Evolutionary conservation across 2,888 invertebrate genomes (phyloP).

Genomic region (Hoplodrina blanda): DNA sequence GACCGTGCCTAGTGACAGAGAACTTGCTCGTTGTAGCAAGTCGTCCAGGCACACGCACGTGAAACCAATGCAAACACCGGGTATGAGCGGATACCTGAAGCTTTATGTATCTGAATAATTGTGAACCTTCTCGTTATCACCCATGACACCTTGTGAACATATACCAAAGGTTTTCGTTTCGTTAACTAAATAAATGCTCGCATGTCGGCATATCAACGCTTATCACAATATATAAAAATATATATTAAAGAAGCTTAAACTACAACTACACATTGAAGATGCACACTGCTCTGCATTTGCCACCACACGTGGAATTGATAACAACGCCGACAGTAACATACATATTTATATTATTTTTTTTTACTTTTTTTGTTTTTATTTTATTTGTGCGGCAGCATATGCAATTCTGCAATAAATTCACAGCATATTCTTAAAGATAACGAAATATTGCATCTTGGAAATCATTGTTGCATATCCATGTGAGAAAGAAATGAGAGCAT

Average conservation of each 20-base stretch:
- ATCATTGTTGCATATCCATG: constrained; percentile 69
- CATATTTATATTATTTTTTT: constrained; percentile 61
- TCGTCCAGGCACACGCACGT: constrained; percentile 86
- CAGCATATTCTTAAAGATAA: constrained; percentile 84
- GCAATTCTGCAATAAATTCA: constrained; percentile 86
- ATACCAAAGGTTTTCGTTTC: constrained; percentile 77
- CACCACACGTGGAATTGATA: constrained; percentile 86
- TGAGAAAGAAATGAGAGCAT: constrained; percentile 78
- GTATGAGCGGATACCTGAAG: constrained; percentile 63
- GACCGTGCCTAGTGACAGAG: constrained; percentile 82
- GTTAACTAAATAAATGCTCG: constrained; percentile 89
- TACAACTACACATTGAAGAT: constrained; percentile 89
- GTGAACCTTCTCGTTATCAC: constrained; percentile 77
- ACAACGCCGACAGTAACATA: constrained; percentile 79
- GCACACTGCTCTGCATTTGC: constrained; percentile 88
- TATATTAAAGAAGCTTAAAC: constrained; percentile 89
- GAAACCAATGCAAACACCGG: constrained; percentile 64
- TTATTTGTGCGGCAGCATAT: constrained; percentile 90
- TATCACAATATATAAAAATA: constrained; percentile 91
- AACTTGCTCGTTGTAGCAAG: constrained; percentile 89
- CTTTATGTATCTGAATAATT: constrained; percentile 54
- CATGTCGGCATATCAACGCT: constrained; percentile 89
- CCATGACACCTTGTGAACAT: constrained; percentile 80
- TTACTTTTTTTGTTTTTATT: constrained; percentile 76
- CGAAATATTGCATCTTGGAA: constrained; percentile 82